Base-by-base conservation (phyloP, 2,888 invertebrate genomes). In the Brenthis ino region DNA sequence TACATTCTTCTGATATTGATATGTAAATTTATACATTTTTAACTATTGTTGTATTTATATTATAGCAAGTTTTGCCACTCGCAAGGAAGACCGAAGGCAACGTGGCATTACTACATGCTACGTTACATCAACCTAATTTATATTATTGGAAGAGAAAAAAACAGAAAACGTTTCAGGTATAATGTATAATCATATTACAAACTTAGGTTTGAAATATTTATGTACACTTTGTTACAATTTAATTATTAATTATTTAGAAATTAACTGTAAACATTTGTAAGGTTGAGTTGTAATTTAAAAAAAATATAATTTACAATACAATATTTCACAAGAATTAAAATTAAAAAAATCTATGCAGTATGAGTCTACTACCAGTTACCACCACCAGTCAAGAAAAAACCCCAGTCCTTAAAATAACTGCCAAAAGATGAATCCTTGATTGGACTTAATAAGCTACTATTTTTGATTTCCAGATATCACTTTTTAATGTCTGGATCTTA, bases 81-180 rank as follows among this genome's bases (percentile, higher is more conserved):
- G 70, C 74, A 55, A 72, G 73, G 43, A 67, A 75, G 64, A 65
- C 56, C 8, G 57, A 68, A 64, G 72, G 79, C 0, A 82, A 78
- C 64, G 14, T 89, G 16, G 82, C 88, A 0, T 75, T 92, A 0
- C 1, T 89, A 0, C 86, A 89, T 69, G 50, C 82, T 2, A 85
- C 82, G 0, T 74, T 93, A 28, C 77, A 84, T 0, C 92, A 93
- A 72, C 93, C 92, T 0, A 93, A 92, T 73, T 67, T 93, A 1
- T 93, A 92, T 71, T 91, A 84, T 72, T 89, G 84, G 84, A 82
- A 77, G 54, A 84, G 77, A 65, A 85, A 81, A 63, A 64, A 80
- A 0, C 82, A 82, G 64, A 85, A 77, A 65, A 84, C 74, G 20
- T 54, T 87, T 11, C 91, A 90, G 85, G 91, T 89, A 72, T 43